These are phyloP conservation scores for Danio albolineatus DNA, from an alignment of 2,797 vertebrate species.

Conservation along the genomic window DNA sequence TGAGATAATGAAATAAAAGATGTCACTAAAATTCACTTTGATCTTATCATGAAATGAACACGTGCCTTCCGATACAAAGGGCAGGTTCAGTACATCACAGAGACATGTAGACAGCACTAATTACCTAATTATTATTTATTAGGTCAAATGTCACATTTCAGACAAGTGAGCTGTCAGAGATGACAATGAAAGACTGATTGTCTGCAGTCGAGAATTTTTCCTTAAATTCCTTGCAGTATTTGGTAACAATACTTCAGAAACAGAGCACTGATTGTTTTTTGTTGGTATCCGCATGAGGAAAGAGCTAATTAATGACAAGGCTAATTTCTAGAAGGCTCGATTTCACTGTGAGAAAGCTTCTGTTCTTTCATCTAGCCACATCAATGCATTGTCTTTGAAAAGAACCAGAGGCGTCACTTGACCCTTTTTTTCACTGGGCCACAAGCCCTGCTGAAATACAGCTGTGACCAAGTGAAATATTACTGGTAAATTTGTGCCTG, in stretches of 20 bases:
- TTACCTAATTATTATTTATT: constrained; percentile 14
- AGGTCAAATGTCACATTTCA: constrained; percentile 37
- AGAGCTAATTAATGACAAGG: constrained; percentile 43
- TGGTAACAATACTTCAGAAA: constrained; percentile 13
- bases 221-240: constrained; percentile 11
- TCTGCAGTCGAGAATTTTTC: background rate
- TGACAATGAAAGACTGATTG: constrained; percentile 58
- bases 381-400: background rate
- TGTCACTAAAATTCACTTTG: background rate
- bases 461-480: no score
- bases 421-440: no score
- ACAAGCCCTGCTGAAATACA: no score
- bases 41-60: constrained; percentile 2
- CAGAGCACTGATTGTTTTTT: constrained; percentile 44
- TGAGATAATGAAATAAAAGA: background rate
- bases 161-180: constrained; percentile 2
- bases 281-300: constrained; percentile 30
- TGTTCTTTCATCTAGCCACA: constrained; percentile 23
- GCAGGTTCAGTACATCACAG: background rate
- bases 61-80: background rate
- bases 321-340: constrained; percentile 55
- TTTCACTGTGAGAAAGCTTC: constrained; percentile 42
- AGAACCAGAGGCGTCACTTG: background rate
- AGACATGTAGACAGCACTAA: background rate
- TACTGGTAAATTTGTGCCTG: no score